phyloP scores from a whole-genome alignment of 2,888 invertebrate genomes.

The Drosophila paracracens region DNA sequence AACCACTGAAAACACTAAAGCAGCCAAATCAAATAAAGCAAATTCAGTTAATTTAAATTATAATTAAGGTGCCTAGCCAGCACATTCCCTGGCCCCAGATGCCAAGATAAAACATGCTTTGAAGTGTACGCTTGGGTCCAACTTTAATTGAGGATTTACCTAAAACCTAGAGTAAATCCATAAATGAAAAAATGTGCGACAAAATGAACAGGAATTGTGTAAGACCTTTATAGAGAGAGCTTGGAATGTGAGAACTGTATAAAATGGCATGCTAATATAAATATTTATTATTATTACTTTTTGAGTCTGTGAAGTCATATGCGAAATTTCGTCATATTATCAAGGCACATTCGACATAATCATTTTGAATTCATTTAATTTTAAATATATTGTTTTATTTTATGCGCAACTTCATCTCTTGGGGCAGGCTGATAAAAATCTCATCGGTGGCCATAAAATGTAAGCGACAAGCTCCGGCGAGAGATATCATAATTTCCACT shows the following conservation, averaged over 20 bases:
- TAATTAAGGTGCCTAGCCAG: constrained; percentile 56
- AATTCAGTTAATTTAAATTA: constrained; percentile 78
- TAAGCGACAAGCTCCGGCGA: constrained; percentile 13
- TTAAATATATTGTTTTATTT: background rate
- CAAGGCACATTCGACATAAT: background rate
- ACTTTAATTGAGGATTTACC: background rate
- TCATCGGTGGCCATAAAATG: constrained; percentile 45
- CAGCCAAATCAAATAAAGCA: constrained; percentile 71
- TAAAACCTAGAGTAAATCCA: background rate
- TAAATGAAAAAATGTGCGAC: background rate
- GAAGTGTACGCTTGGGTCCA: constrained; percentile 14
- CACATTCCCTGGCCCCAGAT: constrained; percentile 27
- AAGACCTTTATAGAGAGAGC: background rate
- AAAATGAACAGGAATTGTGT: background rate
- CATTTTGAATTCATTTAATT: constrained; percentile 4
- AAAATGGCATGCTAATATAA: no score
- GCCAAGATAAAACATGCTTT: constrained; percentile 50
- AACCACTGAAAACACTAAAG: constrained; percentile 62
- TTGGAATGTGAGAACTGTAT: no score
- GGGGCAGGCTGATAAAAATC: constrained; percentile 47
- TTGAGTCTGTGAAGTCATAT: background rate
- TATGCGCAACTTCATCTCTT: constrained; percentile 2
- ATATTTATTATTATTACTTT: background rate
- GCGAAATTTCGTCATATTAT: background rate
- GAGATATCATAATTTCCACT: constrained; percentile 77